Percentiles rank a stretch among this genome's conserved stretches.
These are phyloP conservation scores for Beris chalybata DNA, from an alignment of 2,888 invertebrate species.

Conservation along the genomic window DNA sequence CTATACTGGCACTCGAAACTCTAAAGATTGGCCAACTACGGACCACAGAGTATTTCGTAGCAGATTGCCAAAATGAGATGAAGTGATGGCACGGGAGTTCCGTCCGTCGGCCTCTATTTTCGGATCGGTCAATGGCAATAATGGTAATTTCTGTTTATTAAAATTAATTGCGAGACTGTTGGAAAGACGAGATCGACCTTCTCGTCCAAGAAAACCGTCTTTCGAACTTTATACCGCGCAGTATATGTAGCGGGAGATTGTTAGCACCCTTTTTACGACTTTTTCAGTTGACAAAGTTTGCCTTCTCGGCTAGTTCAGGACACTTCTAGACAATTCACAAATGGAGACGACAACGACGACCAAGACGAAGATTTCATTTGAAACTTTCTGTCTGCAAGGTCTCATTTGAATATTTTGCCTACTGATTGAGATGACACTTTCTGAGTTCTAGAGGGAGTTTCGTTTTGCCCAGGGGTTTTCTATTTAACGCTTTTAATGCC, in stretches of 20 bases:
- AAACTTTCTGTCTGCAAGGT: conserved; percentile 19
- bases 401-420: conserved; percentile 27
- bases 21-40: not conserved
- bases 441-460: conserved; percentile 7
- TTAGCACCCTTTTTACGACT: conserved; percentile 27
- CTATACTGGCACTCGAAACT: conserved; percentile 22
- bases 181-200: not conserved
- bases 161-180: conserved; percentile 30
- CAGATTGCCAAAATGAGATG: conserved; percentile 25
- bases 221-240: too few relatives aligned
- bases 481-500: too few relatives aligned
- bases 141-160: conserved; percentile 33
- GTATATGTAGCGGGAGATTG: not conserved
- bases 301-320: not conserved
- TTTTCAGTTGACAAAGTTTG: conserved; percentile 22
- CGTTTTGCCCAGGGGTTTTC: too few relatives aligned
- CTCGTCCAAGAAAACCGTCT: too few relatives aligned
- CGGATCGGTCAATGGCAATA: conserved; percentile 32
- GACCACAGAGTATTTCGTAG: conserved; percentile 9
- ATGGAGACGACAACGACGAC: conserved; percentile 11
- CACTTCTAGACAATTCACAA: conserved; percentile 2
- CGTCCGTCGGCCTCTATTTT: conserved; percentile 24
- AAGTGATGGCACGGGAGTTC: conserved; percentile 26
- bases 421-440: conserved; percentile 15
- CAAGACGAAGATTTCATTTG: conserved; percentile 19